Evolutionary conservation across 2,113 vertebrate genomes (phyloP).

Genomic region (Peromyscus polionotus): DNA sequence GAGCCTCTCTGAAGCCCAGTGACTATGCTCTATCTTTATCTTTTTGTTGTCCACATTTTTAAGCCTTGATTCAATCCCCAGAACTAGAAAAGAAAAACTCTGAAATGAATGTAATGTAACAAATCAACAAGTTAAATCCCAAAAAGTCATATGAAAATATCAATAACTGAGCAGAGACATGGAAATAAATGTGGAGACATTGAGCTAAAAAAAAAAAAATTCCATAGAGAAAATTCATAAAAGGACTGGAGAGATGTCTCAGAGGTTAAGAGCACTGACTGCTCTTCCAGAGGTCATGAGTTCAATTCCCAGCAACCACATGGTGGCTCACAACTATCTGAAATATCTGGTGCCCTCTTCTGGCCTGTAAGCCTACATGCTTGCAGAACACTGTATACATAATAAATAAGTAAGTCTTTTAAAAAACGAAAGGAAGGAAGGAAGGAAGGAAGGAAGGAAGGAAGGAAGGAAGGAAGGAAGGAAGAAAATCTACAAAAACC

Average conservation of each 20-base stretch:
- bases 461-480: background rate
- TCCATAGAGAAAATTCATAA: background rate
- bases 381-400: too few relatives aligned
- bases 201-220: background rate
- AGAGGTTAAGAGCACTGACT: too few relatives aligned
- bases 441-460: background rate
- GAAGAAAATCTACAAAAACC: background rate
- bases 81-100: background rate
- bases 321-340: too few relatives aligned
- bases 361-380: too few relatives aligned
- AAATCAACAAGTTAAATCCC: background rate
- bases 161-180: background rate
- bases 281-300: too few relatives aligned
- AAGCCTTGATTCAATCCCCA: background rate
- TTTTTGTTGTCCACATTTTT: background rate
- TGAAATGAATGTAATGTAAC: background rate
- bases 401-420: too few relatives aligned
- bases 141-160: background rate
- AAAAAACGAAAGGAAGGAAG: too few relatives aligned
- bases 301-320: too few relatives aligned
- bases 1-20: background rate
- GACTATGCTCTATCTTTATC: background rate
- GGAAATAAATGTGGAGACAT: background rate
- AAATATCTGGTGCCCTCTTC: too few relatives aligned
- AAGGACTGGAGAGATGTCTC: background rate